A percentile compares a stretch with the other conserved stretches of the same genome.
Evolutionary conservation across 2,113 vertebrate genomes (phyloP).

Genomic region (Ornithorhynchus anatinus): DNA sequence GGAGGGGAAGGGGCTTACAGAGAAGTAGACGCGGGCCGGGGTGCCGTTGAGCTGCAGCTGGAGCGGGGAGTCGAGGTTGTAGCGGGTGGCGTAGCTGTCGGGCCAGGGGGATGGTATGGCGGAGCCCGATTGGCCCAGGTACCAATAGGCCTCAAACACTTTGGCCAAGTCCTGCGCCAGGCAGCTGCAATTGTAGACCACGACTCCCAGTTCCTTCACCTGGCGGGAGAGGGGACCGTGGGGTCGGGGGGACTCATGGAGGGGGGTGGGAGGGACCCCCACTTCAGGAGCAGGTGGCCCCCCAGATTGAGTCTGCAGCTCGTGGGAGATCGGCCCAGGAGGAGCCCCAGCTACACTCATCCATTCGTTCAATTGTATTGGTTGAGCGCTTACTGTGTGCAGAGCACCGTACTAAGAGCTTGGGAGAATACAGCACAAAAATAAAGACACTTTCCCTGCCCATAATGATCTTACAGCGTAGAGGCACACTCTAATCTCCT

Average conservation of each 20-base stretch:
- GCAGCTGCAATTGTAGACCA: constrained; percentile 92
- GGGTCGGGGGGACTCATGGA: neutral
- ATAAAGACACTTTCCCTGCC: no score
- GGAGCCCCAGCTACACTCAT: no score
- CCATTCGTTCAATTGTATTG: no score
- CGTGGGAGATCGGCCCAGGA: neutral
- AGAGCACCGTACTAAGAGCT: no score
- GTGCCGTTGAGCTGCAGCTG: constrained; percentile 81
- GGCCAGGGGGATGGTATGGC: constrained; percentile 86
- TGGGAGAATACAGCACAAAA: no score
- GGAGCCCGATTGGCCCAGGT: constrained; percentile 70
- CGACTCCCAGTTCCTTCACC: constrained; percentile 90
- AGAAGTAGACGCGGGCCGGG: constrained; percentile 78
- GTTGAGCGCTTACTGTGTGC: no score
- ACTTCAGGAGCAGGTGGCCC: no score
- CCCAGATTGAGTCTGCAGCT: neutral
- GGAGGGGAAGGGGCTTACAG: constrained; percentile 66
- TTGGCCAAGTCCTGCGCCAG: constrained; percentile 86
- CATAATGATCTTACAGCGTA: no score
- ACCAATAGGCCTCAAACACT: constrained; percentile 93
- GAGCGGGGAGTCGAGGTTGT: constrained; percentile 83
- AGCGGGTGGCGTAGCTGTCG: constrained; percentile 74
- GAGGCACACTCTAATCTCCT: no score
- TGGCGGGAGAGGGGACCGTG: constrained; percentile 45
- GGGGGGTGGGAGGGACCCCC: neutral